These are phyloP conservation scores for Campoplex capitator DNA, from an alignment of 2,888 invertebrate genomes.

Conservation along the genomic window DNA sequence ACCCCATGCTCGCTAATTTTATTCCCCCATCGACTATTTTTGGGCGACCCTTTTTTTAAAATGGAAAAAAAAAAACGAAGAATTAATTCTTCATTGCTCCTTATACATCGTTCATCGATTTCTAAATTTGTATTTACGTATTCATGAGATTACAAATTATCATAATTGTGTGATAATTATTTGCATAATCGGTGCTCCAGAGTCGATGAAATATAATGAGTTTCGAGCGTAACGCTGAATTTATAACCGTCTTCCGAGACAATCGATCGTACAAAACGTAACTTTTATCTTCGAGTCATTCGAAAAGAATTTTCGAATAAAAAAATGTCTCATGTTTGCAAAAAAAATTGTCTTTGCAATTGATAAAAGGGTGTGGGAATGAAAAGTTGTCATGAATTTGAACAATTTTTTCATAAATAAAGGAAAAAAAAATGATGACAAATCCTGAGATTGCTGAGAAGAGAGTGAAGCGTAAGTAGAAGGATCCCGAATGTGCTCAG, in stretches of 20 bases:
- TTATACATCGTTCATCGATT: not conserved
- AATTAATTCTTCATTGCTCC: not conserved
- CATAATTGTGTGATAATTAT: not conserved
- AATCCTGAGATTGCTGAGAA: not conserved
- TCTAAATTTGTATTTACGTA: not conserved
- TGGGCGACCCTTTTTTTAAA: not conserved
- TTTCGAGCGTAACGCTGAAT: not conserved
- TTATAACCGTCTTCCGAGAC: not conserved
- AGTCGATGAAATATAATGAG: not conserved
- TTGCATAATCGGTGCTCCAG: not conserved
- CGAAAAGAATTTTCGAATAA: too few relatives aligned
- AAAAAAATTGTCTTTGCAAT: not conserved
- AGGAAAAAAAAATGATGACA: not conserved
- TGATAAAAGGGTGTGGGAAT: not conserved
- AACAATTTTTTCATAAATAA: not conserved
- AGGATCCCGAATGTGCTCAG: conserved; percentile 2
- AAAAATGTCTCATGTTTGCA: too few relatives aligned
- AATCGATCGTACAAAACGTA: not conserved
- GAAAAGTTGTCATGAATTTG: not conserved
- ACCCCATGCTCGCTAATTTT: not conserved
- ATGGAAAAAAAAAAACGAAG: not conserved
- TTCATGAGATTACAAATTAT: not conserved
- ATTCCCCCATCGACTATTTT: not conserved
- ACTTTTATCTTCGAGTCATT: too few relatives aligned
- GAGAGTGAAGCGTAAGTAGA: not conserved